Evolutionary conservation across 2,888 invertebrate genomes (phyloP).

Genomic region (Bellardia pandia): DNA sequence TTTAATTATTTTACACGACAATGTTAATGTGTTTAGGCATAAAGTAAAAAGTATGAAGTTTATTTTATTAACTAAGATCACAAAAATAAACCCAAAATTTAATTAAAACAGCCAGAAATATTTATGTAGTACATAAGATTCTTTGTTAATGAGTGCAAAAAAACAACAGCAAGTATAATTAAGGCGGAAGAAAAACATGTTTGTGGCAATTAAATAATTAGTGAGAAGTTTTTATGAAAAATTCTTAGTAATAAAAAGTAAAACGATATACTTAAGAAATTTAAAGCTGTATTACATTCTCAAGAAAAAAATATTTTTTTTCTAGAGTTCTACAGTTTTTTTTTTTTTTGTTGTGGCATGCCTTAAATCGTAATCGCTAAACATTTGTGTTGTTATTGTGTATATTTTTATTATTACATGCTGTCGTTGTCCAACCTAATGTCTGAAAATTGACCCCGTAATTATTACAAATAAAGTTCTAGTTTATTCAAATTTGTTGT

Average conservation of each 20-base stretch:
- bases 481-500: slow-evolving; percentile 14
- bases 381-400: background rate
- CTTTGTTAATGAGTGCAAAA: background rate
- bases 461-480: slow-evolving; percentile 30
- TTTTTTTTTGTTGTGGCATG: slow-evolving; percentile 25
- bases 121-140: background rate
- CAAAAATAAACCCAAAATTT: background rate
- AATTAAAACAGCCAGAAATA: background rate
- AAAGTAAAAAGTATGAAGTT: slow-evolving; percentile 2
- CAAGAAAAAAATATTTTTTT: background rate
- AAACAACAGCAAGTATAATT: background rate
- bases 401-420: background rate
- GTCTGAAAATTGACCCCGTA: slow-evolving; percentile 39
- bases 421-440: slow-evolving; percentile 22
- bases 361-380: slow-evolving; percentile 1
- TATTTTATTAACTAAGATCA: background rate
- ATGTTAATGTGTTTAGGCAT: slow-evolving; percentile 15
- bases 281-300: background rate
- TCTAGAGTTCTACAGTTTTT: background rate
- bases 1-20: slow-evolving; percentile 5
- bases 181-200: slow-evolving; percentile 1
- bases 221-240: background rate
- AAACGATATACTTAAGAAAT: background rate
- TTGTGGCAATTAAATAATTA: slow-evolving; percentile 22
- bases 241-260: background rate